Conservation (phyloP, 2,113 vertebrate species). For the Microcebus lehilahytsara region DNA sequence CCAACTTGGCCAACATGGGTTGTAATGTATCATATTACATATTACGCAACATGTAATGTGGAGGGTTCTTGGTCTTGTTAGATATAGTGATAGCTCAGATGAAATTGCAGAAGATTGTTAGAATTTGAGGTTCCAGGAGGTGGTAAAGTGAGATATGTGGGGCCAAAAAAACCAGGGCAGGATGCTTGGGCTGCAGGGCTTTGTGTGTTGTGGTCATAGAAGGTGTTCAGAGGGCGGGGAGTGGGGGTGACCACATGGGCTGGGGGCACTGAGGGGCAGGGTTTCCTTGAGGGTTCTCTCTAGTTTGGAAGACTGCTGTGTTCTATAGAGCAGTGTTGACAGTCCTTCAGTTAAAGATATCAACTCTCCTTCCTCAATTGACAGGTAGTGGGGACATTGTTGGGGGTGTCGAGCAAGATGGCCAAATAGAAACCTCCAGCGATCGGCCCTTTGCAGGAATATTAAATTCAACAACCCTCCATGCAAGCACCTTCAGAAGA, state of each 20-base stretch:
- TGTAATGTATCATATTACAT: not conserved
- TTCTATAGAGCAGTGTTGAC: not conserved
- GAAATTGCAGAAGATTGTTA: not conserved
- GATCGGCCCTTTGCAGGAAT: no score
- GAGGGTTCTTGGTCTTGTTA: not conserved
- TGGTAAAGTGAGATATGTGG: not conserved
- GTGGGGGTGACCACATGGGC: fast-evolving
- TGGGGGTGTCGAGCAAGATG: no score
- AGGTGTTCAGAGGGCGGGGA: not conserved
- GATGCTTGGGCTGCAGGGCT: not conserved
- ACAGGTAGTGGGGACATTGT: not conserved
- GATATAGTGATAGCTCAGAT: not conserved
- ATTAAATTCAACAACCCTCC: no score
- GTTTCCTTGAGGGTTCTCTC: not conserved
- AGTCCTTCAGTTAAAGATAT: not conserved
- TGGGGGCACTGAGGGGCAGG: not conserved
- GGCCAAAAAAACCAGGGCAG: not conserved
- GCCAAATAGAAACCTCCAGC: no score
- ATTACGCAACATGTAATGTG: not conserved
- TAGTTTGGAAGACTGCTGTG: not conserved
- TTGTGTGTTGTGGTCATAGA: not conserved
- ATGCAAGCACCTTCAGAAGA: no score
- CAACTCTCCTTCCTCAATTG: not conserved
- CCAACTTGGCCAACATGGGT: not conserved
- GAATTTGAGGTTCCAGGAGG: not conserved